These are phyloP conservation scores for Athene cunicularia DNA, from an alignment of 2,113 vertebrate genomes.

Conservation along the genomic window DNA sequence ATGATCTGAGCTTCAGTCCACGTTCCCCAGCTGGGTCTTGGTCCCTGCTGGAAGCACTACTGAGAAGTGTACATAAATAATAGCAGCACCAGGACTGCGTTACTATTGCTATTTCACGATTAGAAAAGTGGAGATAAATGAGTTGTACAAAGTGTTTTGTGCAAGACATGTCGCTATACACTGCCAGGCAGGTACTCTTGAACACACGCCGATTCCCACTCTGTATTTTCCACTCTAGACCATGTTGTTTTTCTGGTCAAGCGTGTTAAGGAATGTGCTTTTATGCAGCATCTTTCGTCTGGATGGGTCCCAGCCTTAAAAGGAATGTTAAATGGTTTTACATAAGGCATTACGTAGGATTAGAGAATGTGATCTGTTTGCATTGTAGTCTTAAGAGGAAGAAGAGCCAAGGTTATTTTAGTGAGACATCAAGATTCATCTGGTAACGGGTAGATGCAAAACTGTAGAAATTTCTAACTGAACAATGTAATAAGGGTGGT, in stretches of 20 bases:
- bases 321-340: conserved; percentile 65
- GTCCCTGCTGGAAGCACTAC: not conserved
- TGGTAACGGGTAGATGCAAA: not conserved
- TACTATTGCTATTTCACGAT: not conserved
- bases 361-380: conserved; percentile 47
- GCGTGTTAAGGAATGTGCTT: conserved; percentile 38
- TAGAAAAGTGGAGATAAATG: not conserved
- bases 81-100: not conserved
- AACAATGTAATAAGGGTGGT: not conserved
- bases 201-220: not conserved
- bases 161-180: not conserved
- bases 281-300: conserved; percentile 44
- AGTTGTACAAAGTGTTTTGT: not conserved
- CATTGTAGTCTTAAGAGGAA: conserved; percentile 14
- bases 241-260: conserved; percentile 16
- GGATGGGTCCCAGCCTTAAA: conserved; percentile 43
- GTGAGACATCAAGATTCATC: not conserved
- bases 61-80: not conserved
- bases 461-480: not conserved
- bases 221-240: not conserved
- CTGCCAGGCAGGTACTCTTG: not conserved
- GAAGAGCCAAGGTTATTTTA: not conserved
- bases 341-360: conserved; percentile 50
- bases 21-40: not conserved
- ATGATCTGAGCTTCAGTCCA: not conserved